A percentile compares a stretch with the other conserved stretches of the same genome.
Evolutionary conservation across 2,113 vertebrate species (phyloP).

Genomic region (Phalacrocorax carbo): DNA sequence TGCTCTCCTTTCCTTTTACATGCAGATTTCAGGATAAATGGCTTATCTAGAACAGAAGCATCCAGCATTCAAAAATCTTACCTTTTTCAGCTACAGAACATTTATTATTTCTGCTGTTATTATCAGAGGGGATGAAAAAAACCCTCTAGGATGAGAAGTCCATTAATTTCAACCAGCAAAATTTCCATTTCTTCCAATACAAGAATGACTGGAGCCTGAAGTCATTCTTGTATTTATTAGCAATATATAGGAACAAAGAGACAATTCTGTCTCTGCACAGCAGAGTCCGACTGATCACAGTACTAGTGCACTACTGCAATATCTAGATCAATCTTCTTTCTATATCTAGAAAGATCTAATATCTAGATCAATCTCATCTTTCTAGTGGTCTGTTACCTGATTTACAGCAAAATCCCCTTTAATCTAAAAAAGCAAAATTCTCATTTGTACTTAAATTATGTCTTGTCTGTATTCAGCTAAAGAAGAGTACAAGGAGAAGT

Average conservation of each 20-base stretch:
- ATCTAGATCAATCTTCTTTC: background rate
- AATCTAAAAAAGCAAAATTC: background rate
- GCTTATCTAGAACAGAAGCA: background rate
- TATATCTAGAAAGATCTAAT: no score
- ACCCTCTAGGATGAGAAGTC: background rate
- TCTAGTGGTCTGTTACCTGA: background rate
- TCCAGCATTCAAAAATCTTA: background rate
- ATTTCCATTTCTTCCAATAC: constrained; percentile 23
- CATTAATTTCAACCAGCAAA: background rate
- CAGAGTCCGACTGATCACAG: background rate
- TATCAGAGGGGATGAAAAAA: background rate
- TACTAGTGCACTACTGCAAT: background rate
- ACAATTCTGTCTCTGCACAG: background rate
- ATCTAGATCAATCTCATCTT: background rate
- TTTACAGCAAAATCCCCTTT: background rate
- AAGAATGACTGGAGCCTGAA: background rate
- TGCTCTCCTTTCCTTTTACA: background rate
- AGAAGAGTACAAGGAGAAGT: background rate
- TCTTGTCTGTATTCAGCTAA: background rate
- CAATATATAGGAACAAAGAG: background rate
- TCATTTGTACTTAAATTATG: background rate
- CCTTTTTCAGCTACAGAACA: background rate
- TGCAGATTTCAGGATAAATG: background rate
- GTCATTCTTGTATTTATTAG: background rate
- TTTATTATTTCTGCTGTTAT: background rate